phyloP scores from a whole-genome alignment of 2,888 invertebrate genomes.

The Yponomeuta sedellus region DNA sequence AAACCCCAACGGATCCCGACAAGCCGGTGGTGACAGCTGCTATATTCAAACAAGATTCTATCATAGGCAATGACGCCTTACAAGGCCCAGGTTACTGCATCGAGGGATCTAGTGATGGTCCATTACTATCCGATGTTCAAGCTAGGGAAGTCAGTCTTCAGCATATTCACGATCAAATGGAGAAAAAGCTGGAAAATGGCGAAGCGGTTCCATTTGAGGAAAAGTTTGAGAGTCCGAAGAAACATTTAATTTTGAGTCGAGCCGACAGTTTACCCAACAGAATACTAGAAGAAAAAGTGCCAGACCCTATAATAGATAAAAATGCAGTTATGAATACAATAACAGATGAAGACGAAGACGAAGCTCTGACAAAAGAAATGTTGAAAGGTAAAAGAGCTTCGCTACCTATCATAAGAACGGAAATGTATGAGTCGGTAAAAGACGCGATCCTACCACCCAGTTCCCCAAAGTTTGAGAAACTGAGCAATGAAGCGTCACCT shows the following conservation, averaged over 20 bases:
- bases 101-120: slow-evolving; percentile 71
- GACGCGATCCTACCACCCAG: slow-evolving; percentile 68
- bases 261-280: slow-evolving; percentile 75
- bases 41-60: slow-evolving; percentile 79
- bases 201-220: slow-evolving; percentile 50
- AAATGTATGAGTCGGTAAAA: slow-evolving; percentile 74
- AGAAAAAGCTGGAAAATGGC: slow-evolving; percentile 59
- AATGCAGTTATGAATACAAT: slow-evolving; percentile 50
- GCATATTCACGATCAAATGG: slow-evolving; percentile 57
- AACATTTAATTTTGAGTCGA: slow-evolving; percentile 66
- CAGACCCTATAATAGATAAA: slow-evolving; percentile 31
- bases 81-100: slow-evolving; percentile 67
- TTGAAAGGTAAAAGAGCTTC: slow-evolving; percentile 59
- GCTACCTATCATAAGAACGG: slow-evolving; percentile 61
- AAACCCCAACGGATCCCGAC: slow-evolving; percentile 68
- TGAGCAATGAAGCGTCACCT: slow-evolving; percentile 72
- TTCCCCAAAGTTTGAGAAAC: slow-evolving; percentile 77
- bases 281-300: slow-evolving; percentile 60
- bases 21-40: slow-evolving; percentile 84
- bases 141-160: slow-evolving; percentile 65
- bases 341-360: slow-evolving; percentile 63
- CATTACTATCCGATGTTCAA: slow-evolving; percentile 67
- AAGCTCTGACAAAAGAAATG: slow-evolving; percentile 45
- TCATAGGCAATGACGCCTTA: slow-evolving; percentile 61
- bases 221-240: slow-evolving; percentile 59